phyloP scores from a whole-genome alignment of 1,140 invertebrate species.

The Calephelis nemesis region DNA sequence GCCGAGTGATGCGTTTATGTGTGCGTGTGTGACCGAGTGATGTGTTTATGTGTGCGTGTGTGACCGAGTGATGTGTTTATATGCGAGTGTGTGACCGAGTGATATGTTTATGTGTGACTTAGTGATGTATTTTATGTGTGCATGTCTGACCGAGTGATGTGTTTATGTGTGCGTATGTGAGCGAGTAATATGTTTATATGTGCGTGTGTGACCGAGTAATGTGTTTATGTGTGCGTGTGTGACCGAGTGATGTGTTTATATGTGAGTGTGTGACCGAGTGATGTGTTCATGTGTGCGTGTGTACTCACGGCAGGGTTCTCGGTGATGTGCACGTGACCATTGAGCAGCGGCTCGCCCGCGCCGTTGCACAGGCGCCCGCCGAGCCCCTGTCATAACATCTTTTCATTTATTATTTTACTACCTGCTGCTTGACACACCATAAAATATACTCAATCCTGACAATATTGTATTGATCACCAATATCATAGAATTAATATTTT shows the following conservation, averaged over 20 bases:
- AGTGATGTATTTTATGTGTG: too few relatives aligned
- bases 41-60: too few relatives aligned
- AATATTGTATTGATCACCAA: background rate
- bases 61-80: too few relatives aligned
- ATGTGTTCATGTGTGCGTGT: constrained; percentile 26
- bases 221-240: background rate
- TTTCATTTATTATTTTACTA: constrained; percentile 32
- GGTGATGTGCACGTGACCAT: constrained; percentile 71
- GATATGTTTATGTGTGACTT: too few relatives aligned
- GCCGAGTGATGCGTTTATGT: too few relatives aligned
- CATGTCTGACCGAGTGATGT: too few relatives aligned
- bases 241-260: background rate
- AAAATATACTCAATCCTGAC: background rate
- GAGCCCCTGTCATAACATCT: constrained; percentile 40
- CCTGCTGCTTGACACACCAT: constrained; percentile 3
- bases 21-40: too few relatives aligned
- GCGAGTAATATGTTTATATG: too few relatives aligned
- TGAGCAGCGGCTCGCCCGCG: constrained; percentile 67
- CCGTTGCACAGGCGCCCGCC: constrained; percentile 54
- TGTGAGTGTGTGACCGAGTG: background rate
- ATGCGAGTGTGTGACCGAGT: too few relatives aligned
- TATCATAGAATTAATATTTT: background rate
- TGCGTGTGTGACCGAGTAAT: too few relatives aligned
- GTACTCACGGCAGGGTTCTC: constrained; percentile 61
- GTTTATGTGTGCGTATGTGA: constrained; percentile 1